These are phyloP conservation scores for Maconellicoccus hirsutus DNA, from an alignment of 1,140 invertebrate species.

Conservation along the genomic window DNA sequence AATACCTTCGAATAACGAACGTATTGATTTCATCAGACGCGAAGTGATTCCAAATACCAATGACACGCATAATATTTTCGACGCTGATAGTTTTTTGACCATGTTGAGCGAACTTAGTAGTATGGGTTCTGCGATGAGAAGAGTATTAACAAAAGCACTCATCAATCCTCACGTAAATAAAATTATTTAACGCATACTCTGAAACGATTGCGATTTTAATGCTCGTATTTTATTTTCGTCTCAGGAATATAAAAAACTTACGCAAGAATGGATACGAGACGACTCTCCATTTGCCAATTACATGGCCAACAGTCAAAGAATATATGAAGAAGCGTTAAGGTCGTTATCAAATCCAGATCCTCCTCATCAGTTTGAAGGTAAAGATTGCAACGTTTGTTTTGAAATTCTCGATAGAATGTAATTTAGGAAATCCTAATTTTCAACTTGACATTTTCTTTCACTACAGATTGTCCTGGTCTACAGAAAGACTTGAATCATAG, in stretches of 20 bases:
- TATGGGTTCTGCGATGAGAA: conserved; percentile 88
- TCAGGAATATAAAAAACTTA: conserved; percentile 37
- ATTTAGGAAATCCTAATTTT: not conserved
- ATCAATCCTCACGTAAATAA: conserved; percentile 63
- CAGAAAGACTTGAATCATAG: conserved; percentile 56
- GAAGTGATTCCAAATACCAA: conserved; percentile 30
- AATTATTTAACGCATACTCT: conserved; percentile 27
- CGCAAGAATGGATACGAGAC: conserved; percentile 30
- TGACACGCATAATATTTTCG: conserved; percentile 34
- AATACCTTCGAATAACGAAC: not conserved
- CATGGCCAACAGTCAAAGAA: conserved; percentile 55
- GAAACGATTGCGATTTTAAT: conserved; percentile 26
- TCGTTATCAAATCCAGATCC: conserved; percentile 68
- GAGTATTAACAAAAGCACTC: conserved; percentile 78
- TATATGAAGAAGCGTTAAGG: conserved; percentile 67
- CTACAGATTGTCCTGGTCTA: conserved; percentile 63
- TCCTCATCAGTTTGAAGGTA: conserved; percentile 59
- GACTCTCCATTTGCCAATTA: conserved; percentile 47
- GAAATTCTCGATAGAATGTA: no score
- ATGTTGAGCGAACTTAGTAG: conserved; percentile 87
- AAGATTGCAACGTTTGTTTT: no score
- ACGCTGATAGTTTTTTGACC: conserved; percentile 70
- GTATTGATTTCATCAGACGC: not conserved
- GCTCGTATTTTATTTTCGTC: conserved; percentile 23
- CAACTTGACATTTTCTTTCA: conserved; percentile 24